phyloP scores from a whole-genome alignment of 2,888 invertebrate species.

The Diloba caeruleocephala region DNA sequence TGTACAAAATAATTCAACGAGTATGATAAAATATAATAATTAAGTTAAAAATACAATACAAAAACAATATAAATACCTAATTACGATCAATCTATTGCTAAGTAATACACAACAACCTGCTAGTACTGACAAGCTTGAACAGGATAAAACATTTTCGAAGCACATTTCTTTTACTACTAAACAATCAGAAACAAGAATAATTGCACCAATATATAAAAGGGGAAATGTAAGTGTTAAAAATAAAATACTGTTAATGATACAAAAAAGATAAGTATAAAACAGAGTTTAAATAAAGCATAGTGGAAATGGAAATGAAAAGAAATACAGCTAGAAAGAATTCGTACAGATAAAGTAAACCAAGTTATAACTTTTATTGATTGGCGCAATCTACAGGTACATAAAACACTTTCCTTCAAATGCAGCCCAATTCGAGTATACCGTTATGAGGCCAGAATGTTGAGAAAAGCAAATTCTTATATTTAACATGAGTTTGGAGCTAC shows the following conservation, averaged over 20 bases:
- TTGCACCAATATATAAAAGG: constrained; percentile 79
- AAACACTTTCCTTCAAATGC: constrained; percentile 72
- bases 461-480: constrained; percentile 71
- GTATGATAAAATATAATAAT: constrained; percentile 84
- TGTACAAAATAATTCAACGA: constrained; percentile 89
- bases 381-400: constrained; percentile 84
- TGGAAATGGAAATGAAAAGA: constrained; percentile 36
- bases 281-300: constrained; percentile 39
- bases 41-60: constrained; percentile 82
- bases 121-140: constrained; percentile 62
- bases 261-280: constrained; percentile 31
- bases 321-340: constrained; percentile 14
- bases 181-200: constrained; percentile 67
- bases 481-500: constrained; percentile 67
- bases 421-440: constrained; percentile 68
- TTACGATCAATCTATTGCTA: constrained; percentile 68
- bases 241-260: constrained; percentile 31
- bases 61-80: constrained; percentile 80
- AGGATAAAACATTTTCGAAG: constrained; percentile 67
- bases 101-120: constrained; percentile 71
- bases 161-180: constrained; percentile 58
- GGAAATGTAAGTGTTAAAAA: constrained; percentile 35
- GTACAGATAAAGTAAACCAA: constrained; percentile 33
- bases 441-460: constrained; percentile 72
- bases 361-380: constrained; percentile 70